Evolutionary conservation across 1,140 invertebrate species (phyloP).

Genomic region (Ditylenchus dipsaci): DNA sequence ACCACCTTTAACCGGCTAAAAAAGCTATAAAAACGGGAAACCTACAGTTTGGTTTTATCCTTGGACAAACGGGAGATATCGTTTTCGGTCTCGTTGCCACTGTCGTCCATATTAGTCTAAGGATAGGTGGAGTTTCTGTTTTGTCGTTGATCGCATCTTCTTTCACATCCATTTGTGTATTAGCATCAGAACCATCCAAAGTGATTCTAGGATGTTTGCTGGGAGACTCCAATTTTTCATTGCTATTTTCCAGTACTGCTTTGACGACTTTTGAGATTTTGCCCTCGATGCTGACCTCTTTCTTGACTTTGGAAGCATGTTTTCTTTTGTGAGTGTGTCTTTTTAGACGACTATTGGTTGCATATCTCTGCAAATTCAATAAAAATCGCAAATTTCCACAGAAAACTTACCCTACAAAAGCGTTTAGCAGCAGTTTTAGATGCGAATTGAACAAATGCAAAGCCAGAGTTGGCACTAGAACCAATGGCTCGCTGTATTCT

Average conservation of each 20-base stretch:
- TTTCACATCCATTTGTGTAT: background rate
- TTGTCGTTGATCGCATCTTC: background rate
- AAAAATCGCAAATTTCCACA: too few species aligned
- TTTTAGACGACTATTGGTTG: slow-evolving; percentile 27
- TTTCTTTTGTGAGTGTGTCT: slow-evolving; percentile 16
- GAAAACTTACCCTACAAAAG: slow-evolving; percentile 34
- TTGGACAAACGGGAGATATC: slow-evolving; percentile 7
- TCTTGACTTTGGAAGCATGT: slow-evolving; percentile 1
- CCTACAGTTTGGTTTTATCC: background rate
- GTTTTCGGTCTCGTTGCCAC: slow-evolving; percentile 19
- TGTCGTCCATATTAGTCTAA: slow-evolving; percentile 12
- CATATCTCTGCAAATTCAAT: slow-evolving; percentile 15
- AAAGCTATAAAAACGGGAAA: background rate
- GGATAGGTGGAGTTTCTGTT: background rate
- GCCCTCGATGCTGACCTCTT: background rate
- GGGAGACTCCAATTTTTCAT: too few species aligned
- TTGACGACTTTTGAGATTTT: background rate
- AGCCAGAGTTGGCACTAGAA: slow-evolving; percentile 24
- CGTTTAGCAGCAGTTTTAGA: slow-evolving; percentile 32
- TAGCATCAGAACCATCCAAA: slow-evolving; percentile 9
- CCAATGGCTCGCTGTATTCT: slow-evolving; percentile 27
- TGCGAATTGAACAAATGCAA: slow-evolving; percentile 32
- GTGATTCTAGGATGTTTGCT: too few species aligned
- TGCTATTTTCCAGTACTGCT: background rate
- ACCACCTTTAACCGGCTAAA: too few species aligned